Conservation (phyloP, 2,888 invertebrate species). For the Conomelus anceps region DNA sequence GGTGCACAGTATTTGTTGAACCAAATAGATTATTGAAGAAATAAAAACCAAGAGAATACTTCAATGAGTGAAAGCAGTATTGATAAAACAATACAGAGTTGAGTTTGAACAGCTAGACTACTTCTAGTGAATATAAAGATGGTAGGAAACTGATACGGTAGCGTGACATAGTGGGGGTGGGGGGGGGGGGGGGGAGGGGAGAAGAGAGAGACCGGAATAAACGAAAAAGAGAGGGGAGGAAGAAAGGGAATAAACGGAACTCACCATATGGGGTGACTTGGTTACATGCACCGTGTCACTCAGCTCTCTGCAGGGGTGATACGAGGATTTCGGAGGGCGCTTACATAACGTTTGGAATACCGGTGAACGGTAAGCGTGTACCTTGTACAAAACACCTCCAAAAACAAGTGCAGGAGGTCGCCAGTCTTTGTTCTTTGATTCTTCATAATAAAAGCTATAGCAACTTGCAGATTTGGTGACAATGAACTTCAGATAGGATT, state of each 20-base stretch:
- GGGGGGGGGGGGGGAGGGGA: not conserved
- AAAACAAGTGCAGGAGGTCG: not conserved
- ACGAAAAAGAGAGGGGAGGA: not conserved
- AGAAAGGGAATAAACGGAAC: not conserved
- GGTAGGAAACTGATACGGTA: not conserved
- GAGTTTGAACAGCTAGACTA: not conserved
- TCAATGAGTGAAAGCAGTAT: not conserved
- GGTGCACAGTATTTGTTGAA: not conserved
- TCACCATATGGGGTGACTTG: not conserved
- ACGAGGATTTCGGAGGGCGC: not conserved
- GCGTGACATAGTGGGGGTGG: not conserved
- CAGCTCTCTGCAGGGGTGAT: not conserved
- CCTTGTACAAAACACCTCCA: not conserved
- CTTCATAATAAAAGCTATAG: not conserved
- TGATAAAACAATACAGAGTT: not conserved
- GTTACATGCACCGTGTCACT: not conserved
- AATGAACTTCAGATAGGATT: not conserved
- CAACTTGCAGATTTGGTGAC: not conserved
- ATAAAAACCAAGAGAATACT: not conserved
- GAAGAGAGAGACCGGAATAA: not conserved
- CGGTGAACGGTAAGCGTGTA: not conserved
- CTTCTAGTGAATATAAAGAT: not conserved
- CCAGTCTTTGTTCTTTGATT: not conserved
- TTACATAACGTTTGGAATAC: not conserved
- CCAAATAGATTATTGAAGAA: not conserved